Evolutionary conservation across 2,113 vertebrate genomes (phyloP).

Genomic region (Cacatua alba): DNA sequence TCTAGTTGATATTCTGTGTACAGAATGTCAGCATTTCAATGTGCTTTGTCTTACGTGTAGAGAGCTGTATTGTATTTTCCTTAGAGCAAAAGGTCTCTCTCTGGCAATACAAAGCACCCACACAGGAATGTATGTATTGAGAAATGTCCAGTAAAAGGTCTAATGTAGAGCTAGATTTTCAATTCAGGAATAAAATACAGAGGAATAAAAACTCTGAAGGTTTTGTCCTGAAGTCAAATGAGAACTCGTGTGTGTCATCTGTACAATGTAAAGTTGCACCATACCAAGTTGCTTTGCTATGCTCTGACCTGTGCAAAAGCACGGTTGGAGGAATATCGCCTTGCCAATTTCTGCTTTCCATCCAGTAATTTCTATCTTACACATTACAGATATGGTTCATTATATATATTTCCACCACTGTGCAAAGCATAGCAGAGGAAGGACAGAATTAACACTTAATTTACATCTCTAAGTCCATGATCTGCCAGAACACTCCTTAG

Average conservation of each 20-base stretch:
- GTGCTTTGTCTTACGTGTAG: neutral
- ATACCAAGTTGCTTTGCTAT: neutral
- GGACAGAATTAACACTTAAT: neutral
- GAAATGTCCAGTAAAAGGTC: neutral
- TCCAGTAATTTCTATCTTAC: neutral
- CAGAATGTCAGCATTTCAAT: neutral
- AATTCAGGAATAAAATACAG: neutral
- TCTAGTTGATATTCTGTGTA: neutral
- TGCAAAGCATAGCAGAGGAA: neutral
- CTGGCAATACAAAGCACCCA: neutral
- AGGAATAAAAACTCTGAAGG: neutral
- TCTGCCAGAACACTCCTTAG: neutral
- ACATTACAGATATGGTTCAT: neutral
- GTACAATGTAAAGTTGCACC: neutral
- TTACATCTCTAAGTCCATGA: neutral
- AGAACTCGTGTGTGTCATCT: neutral
- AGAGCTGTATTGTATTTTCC: neutral
- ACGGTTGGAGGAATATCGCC: neutral
- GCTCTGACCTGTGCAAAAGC: neutral
- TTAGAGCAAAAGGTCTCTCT: neutral
- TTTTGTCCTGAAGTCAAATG: neutral
- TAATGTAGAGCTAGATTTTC: neutral
- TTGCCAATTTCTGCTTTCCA: neutral
- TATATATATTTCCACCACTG: neutral
- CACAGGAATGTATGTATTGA: neutral